A percentile compares a stretch with the other conserved stretches of the same genome.
phyloP scores from a whole-genome alignment of 1,140 invertebrate genomes.

The Oreohelix idahoensis region DNA sequence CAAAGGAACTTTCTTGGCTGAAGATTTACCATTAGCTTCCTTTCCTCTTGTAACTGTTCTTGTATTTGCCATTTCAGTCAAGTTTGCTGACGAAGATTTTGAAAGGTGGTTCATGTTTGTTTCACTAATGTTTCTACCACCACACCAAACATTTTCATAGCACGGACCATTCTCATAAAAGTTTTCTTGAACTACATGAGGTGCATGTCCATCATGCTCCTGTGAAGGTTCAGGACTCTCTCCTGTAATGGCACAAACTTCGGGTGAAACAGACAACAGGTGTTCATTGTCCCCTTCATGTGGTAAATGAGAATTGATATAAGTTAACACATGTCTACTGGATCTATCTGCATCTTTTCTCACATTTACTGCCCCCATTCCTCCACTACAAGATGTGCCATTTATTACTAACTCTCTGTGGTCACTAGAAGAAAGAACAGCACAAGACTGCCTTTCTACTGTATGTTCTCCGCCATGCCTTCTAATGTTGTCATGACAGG shows the following conservation, averaged over 20 bases:
- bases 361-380: not conserved
- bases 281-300: slow-evolving; percentile 12
- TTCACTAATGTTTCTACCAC: not conserved
- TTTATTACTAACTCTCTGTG: not conserved
- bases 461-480: not conserved
- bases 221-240: slow-evolving; percentile 5
- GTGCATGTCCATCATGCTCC: not conserved
- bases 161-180: slow-evolving; percentile 38
- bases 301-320: not conserved
- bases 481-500: not conserved
- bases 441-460: not conserved
- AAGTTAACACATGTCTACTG: slow-evolving; percentile 14
- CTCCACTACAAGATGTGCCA: not conserved
- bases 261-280: slow-evolving; percentile 28
- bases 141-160: slow-evolving; percentile 26
- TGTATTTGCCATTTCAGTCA: not conserved
- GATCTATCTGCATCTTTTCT: slow-evolving; percentile 17
- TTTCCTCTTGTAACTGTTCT: not conserved
- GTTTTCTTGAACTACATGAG: slow-evolving; percentile 15
- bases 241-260: slow-evolving; percentile 35
- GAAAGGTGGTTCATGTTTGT: slow-evolving; percentile 12
- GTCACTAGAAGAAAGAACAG: not conserved
- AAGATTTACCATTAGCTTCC: not conserved
- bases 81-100: slow-evolving; percentile 9
- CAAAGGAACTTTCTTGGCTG: not conserved